phyloP scores from a whole-genome alignment of 2,797 vertebrate genomes.

The Karalla daura region DNA sequence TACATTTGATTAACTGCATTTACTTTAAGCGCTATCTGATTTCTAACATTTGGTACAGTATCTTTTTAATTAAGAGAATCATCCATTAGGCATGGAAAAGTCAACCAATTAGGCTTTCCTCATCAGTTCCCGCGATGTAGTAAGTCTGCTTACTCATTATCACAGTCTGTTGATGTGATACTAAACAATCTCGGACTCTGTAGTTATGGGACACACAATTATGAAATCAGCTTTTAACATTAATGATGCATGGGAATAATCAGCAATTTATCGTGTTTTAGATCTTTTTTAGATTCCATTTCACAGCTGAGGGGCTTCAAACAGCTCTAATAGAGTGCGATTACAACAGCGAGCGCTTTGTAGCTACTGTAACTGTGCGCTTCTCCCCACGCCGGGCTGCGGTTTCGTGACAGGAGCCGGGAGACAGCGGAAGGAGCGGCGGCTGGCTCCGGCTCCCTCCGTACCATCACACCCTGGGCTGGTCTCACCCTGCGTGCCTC shows the following conservation, averaged over 20 bases:
- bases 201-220: constrained; percentile 83
- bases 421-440: constrained; percentile 18
- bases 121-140: constrained; percentile 84
- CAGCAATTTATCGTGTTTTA: constrained; percentile 80
- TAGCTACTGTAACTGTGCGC: constrained; percentile 46
- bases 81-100: constrained; percentile 89
- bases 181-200: constrained; percentile 84
- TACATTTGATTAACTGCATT: constrained; percentile 93
- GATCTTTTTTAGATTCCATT: constrained; percentile 77
- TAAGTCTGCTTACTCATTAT: constrained; percentile 88
- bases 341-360: constrained; percentile 67
- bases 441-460: constrained; percentile 29
- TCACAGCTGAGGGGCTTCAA: constrained; percentile 80
- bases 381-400: constrained; percentile 25
- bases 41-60: constrained; percentile 88
- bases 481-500: constrained; percentile 70
- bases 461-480: constrained; percentile 44
- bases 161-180: constrained; percentile 84
- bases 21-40: constrained; percentile 87
- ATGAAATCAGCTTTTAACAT: constrained; percentile 85
- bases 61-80: constrained; percentile 91
- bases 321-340: constrained; percentile 73
- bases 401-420: constrained; percentile 34
- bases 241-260: constrained; percentile 86
- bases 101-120: constrained; percentile 89